Conservation (phyloP, 2,113 vertebrate species). For the Cacatua alba region DNA sequence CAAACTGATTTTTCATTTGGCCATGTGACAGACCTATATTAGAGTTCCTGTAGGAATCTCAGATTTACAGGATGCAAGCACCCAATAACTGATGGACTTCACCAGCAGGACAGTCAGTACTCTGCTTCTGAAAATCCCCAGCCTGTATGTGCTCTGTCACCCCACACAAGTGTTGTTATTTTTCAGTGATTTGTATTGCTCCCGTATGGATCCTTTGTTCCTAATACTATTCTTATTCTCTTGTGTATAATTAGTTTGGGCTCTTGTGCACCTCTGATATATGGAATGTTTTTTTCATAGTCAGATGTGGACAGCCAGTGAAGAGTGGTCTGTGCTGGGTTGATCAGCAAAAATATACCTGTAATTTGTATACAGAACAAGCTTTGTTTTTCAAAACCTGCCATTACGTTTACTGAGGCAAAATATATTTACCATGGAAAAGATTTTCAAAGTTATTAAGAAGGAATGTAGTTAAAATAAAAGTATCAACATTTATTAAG, state of each 20-base stretch:
- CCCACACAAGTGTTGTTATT: not conserved
- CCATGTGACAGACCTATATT: not conserved
- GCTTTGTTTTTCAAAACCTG: conserved; percentile 18
- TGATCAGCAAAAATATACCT: not conserved
- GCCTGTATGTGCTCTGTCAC: not conserved
- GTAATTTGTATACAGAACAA: not conserved
- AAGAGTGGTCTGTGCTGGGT: not conserved
- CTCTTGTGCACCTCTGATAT: not conserved
- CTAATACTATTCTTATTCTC: not conserved
- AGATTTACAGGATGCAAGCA: not conserved
- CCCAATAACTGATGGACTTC: not conserved
- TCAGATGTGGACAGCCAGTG: not conserved
- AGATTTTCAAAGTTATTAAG: conserved; percentile 70
- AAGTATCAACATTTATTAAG: conserved; percentile 75
- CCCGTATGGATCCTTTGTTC: not conserved
- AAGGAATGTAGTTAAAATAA: conserved; percentile 65
- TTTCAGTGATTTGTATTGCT: not conserved
- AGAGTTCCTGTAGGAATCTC: not conserved
- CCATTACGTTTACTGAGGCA: conserved; percentile 9
- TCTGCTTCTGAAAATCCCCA: not conserved
- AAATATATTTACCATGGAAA: conserved; percentile 59
- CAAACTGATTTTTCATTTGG: not conserved
- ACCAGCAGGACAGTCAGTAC: not conserved
- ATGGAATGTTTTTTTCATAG: not conserved
- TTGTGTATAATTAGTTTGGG: not conserved